Conservation (phyloP, 2,888 invertebrate genomes). For the Mythimna impura region DNA sequence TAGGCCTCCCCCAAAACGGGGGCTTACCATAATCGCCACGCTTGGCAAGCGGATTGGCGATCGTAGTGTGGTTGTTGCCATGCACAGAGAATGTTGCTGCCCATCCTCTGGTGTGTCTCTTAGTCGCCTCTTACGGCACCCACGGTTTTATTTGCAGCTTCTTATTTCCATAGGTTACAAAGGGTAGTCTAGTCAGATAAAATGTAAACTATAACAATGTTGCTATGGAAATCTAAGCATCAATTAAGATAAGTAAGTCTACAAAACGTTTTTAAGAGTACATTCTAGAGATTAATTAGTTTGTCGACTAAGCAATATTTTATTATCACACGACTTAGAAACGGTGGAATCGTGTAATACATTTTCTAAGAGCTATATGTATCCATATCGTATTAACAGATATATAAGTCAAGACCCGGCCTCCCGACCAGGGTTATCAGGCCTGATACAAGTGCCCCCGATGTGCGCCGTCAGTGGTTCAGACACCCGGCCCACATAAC, state of each 20-base stretch:
- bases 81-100: no score
- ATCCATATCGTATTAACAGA: constrained; percentile 43
- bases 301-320: background rate
- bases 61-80: no score
- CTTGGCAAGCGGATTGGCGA: no score
- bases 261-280: background rate
- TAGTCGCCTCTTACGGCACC: no score
- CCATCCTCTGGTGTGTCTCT: no score
- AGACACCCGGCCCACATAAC: constrained; percentile 62
- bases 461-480: constrained; percentile 48
- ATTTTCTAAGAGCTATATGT: constrained; percentile 25
- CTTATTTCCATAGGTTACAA: no score
- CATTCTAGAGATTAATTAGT: background rate
- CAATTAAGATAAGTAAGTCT: constrained; percentile 4
- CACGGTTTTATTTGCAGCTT: no score
- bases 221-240: background rate
- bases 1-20: no score
- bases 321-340: constrained; percentile 22
- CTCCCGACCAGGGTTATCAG: constrained; percentile 75
- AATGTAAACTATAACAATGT: background rate
- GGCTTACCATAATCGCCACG: no score
- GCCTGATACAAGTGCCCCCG: constrained; percentile 63
- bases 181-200: background rate
- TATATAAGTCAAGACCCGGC: constrained; percentile 68
- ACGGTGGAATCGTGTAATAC: constrained; percentile 40